A percentile compares a stretch with the other conserved stretches of the same genome.
These are phyloP conservation scores for Cyclura pinguis DNA, from an alignment of 2,797 vertebrate species.

Conservation along the genomic window DNA sequence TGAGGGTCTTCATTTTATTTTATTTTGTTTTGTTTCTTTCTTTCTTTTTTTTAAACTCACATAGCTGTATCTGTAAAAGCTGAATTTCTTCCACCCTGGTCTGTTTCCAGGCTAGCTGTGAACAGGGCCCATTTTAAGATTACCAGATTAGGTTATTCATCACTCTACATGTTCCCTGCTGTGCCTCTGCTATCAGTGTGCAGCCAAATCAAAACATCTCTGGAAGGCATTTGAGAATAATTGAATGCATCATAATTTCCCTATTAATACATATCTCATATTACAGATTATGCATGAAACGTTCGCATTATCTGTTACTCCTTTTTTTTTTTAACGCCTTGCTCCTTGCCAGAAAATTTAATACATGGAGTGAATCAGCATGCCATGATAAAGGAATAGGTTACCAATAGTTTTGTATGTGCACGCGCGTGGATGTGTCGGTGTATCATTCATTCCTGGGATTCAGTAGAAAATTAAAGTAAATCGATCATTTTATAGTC, in stretches of 20 bases:
- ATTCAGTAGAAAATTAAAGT: conserved; percentile 91
- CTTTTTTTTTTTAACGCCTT: conserved; percentile 88
- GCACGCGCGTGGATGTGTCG: background rate
- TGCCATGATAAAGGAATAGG: conserved; percentile 86
- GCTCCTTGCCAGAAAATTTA: conserved; percentile 89
- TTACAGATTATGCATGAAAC: conserved; percentile 93
- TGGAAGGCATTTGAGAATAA: conserved; percentile 96
- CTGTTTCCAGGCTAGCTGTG: conserved; percentile 82
- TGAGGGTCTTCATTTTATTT: conserved; percentile 38
- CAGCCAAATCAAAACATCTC: conserved; percentile 96
- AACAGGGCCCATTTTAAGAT: conserved; percentile 92
- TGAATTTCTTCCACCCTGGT: conserved; percentile 72
- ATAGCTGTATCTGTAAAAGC: conserved; percentile 64
- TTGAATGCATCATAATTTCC: conserved; percentile 97
- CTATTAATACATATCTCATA: conserved; percentile 98
- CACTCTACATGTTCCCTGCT: conserved; percentile 91
- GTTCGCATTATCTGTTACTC: conserved; percentile 92
- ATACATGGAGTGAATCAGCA: conserved; percentile 87
- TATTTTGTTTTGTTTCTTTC: too few species aligned
- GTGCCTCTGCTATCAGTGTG: conserved; percentile 86
- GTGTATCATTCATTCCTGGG: conserved; percentile 58
- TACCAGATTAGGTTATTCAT: conserved; percentile 99
- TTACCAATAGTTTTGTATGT: conserved; percentile 83
- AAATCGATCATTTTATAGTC: conserved; percentile 90
- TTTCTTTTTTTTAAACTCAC: background rate